These are phyloP conservation scores for Leptinotarsa lineolata DNA, from an alignment of 1,140 invertebrate species.

Conservation along the genomic window DNA sequence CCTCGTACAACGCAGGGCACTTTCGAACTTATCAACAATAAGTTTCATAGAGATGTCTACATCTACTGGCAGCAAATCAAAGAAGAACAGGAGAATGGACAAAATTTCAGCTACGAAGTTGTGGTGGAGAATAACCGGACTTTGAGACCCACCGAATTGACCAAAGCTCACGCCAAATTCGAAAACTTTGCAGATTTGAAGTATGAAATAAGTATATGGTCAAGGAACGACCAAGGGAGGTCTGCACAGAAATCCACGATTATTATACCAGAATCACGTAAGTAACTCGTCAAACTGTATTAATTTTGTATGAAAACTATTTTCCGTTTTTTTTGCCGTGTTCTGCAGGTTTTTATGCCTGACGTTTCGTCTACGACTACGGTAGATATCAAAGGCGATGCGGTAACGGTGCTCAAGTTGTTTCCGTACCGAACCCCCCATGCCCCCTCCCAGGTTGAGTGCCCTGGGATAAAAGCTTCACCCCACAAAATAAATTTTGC, in stretches of 20 bases:
- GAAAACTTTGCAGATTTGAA: constrained; percentile 55
- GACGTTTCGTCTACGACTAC: no score
- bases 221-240: constrained; percentile 63
- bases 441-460: no score
- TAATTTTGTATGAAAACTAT: no score
- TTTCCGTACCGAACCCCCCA: no score
- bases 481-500: no score
- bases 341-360: no score
- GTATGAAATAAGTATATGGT: constrained; percentile 61
- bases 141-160: constrained; percentile 55
- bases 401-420: no score
- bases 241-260: constrained; percentile 63
- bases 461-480: no score
- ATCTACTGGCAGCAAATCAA: constrained; percentile 74
- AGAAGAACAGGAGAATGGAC: constrained; percentile 64
- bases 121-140: constrained; percentile 54
- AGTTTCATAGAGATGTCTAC: constrained; percentile 61
- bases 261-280: constrained; percentile 65
- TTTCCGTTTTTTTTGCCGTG: no score
- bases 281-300: constrained; percentile 43
- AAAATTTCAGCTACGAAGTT: constrained; percentile 59
- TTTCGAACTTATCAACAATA: constrained; percentile 63
- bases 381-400: no score
- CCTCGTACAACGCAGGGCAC: constrained; percentile 68
- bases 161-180: constrained; percentile 62